Evolutionary conservation across 2,888 invertebrate genomes (phyloP), one percentile per base, ranked within the genome.

Genomic region (Campopleginae sp.): DNA sequence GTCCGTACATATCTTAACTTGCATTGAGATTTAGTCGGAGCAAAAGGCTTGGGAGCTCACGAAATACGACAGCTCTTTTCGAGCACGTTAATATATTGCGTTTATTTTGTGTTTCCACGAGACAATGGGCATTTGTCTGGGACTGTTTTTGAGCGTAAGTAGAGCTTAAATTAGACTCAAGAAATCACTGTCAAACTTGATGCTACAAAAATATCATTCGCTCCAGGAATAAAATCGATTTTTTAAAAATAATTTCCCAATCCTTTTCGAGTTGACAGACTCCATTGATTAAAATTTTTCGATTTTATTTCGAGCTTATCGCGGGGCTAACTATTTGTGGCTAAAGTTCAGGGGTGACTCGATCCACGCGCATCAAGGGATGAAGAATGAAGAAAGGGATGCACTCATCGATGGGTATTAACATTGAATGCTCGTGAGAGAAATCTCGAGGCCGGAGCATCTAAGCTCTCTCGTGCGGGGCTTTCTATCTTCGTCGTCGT

Each of bases 391-490:
- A 58, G n/a, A 31, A 58, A 58, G 72, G 48, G 63, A 27, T 77
- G 71, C 72, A 33, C 65, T 68, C 23, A 85, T 66, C 85, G 68
- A 65, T 87, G 83, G 83, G 88, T 90, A 92, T 92, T 92, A 92
- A 91, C 92, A 92, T 92, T 91, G 92, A 92, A 92, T 92, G 89
- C 90, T 85, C 63, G 74, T 61, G 78, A 68, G 78, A 77, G 78
- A 78, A 84, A 81, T 78, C 61, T 68, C 78, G 85, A 75, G 70
- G 74, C 77, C 48, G 78, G 77, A 80, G 66, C 54, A 23, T 78
- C 80, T 66, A 63, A 77, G 66, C 68, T 82, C 61, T 54, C 76
- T 63, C 63, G 27, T 46, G 33, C 66, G 61, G 31, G 33, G 71
- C 72, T 80, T 80, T 78, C 74, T 78, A 71, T 82, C 70, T 70